Evolutionary conservation across 2,888 invertebrate genomes (phyloP).

Genomic region (Callimorpha dominula): DNA sequence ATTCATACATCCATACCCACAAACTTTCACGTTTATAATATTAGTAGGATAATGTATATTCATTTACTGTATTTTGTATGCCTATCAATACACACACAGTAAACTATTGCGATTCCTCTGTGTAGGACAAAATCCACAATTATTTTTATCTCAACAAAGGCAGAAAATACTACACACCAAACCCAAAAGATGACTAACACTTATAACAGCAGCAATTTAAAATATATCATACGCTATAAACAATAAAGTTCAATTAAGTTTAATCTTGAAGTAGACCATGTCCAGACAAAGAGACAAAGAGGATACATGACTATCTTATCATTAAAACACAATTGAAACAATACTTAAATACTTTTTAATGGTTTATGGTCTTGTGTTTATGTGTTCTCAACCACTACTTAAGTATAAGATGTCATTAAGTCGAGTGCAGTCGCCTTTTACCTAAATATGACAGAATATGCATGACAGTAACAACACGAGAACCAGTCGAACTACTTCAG

Average conservation of each 20-base stretch:
- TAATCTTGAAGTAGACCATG: constrained; percentile 15
- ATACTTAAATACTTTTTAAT: constrained; percentile 20
- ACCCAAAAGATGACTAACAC: constrained; percentile 32
- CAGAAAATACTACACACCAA: not conserved
- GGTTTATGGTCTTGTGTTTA: not conserved
- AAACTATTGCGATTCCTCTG: not conserved
- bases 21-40: too few species aligned
- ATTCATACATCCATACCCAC: too few species aligned
- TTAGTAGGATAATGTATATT: too few species aligned
- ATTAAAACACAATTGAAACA: constrained; percentile 27
- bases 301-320: constrained; percentile 34
- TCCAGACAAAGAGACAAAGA: constrained; percentile 43
- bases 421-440: too few species aligned
- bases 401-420: too few species aligned
- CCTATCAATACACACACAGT: not conserved
- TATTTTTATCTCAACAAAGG: not conserved
- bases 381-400: not conserved
- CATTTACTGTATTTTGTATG: not conserved
- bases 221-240: constrained; percentile 7
- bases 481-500: too few species aligned
- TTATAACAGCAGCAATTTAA: constrained; percentile 19
- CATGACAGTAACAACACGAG: too few species aligned
- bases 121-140: not conserved
- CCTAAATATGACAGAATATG: too few species aligned
- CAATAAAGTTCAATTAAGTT: constrained; percentile 21